Evolutionary conservation across 2,113 vertebrate species (phyloP).

Genomic region (Psophia crepitans): DNA sequence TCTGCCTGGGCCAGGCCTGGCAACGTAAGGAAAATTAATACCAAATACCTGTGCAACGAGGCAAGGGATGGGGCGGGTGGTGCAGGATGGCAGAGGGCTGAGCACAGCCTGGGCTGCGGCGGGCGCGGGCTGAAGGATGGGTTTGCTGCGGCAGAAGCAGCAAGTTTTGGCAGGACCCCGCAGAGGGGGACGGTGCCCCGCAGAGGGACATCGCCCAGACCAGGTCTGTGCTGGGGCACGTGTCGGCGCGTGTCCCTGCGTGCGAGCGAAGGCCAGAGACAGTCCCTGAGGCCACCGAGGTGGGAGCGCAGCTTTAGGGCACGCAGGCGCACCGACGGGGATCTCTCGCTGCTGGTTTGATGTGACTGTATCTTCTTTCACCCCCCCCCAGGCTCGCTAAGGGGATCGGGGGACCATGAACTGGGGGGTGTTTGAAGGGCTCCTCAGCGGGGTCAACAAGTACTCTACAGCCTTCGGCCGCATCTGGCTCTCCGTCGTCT

Average conservation of each 20-base stretch:
- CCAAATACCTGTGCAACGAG: background rate
- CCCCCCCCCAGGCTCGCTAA: background rate
- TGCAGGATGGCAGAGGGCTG: background rate
- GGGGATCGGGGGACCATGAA: slow-evolving; percentile 77
- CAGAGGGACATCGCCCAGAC: accelerated
- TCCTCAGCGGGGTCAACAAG: slow-evolving; percentile 90
- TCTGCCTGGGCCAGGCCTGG: background rate
- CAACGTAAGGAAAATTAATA: background rate
- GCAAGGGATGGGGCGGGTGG: background rate
- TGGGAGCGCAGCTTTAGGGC: accelerated
- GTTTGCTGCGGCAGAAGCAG: background rate
- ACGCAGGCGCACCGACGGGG: accelerated
- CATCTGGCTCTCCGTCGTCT: slow-evolving; percentile 93
- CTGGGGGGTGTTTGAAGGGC: slow-evolving; percentile 86
- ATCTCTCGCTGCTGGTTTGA: accelerated
- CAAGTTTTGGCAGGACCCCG: accelerated
- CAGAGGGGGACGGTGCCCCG: background rate
- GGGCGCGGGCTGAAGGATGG: background rate
- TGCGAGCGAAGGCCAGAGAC: background rate
- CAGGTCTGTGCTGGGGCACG: background rate
- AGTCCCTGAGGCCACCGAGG: accelerated
- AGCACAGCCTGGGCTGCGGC: accelerated
- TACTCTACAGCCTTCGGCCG: slow-evolving; percentile 94
- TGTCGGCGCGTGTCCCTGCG: accelerated
- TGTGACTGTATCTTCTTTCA: background rate